phyloP scores from a whole-genome alignment of 2,113 vertebrate genomes.

The Pelecanoides urinatrix region DNA sequence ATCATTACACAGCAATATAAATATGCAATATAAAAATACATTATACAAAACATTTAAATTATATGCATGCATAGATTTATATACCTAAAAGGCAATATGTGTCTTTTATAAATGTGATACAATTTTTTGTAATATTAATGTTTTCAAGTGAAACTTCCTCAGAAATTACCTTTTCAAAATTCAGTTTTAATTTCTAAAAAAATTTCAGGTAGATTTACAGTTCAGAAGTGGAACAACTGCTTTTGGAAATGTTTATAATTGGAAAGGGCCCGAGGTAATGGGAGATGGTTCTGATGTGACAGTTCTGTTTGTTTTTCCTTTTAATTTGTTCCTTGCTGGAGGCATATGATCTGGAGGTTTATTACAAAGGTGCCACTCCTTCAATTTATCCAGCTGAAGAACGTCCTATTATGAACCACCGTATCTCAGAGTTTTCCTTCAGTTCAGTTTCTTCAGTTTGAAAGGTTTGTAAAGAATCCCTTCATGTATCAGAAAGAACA shows the following conservation, averaged over 20 bases:
- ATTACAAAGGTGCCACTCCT: constrained; percentile 37
- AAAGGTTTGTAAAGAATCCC: background rate
- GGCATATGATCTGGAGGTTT: background rate
- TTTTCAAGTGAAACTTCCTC: background rate
- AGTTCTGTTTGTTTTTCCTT: constrained; percentile 19
- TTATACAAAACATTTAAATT: background rate
- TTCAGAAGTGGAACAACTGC: background rate
- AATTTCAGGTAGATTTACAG: background rate
- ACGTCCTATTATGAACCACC: background rate
- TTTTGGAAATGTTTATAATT: background rate
- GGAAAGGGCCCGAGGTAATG: background rate
- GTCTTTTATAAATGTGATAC: background rate
- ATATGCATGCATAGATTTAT: background rate
- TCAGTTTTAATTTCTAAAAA: background rate
- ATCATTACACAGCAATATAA: background rate
- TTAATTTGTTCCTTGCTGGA: constrained; percentile 6
- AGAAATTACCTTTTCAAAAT: background rate
- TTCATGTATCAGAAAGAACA: background rate
- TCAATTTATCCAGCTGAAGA: constrained; percentile 2
- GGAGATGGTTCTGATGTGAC: background rate
- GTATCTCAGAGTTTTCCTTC: background rate
- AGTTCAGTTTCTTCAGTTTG: background rate
- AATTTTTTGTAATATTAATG: background rate
- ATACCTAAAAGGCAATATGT: background rate
- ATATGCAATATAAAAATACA: background rate